Percentiles rank a stretch among this genome's conserved stretches.
Conservation (phyloP, 2,888 invertebrate genomes). For the Lottia gigantea region DNA sequence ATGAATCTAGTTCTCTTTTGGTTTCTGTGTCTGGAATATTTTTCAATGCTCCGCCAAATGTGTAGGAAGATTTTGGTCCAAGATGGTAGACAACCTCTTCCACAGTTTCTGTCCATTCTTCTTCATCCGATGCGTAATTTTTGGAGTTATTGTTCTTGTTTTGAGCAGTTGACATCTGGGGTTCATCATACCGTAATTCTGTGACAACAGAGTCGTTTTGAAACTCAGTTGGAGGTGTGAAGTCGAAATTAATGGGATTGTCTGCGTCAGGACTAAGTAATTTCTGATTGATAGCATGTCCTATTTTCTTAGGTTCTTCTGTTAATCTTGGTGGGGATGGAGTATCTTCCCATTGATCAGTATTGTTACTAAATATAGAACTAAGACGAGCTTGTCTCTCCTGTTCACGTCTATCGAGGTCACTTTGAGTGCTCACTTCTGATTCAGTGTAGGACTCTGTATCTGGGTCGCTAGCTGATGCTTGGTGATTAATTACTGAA, state of each 20-base stretch:
- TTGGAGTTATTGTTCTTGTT: conserved; percentile 15
- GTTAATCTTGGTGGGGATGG: not conserved
- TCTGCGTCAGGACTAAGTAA: not conserved
- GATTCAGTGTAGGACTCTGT: conserved; percentile 28
- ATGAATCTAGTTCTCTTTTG: conserved; percentile 29
- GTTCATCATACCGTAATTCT: conserved; percentile 11
- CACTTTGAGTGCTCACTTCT: conserved; percentile 9
- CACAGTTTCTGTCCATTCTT: conserved; percentile 34
- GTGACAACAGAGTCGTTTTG: conserved; percentile 19
- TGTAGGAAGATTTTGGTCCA: conserved; percentile 27
- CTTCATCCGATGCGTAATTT: conserved; percentile 32
- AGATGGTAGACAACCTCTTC: conserved; percentile 34
- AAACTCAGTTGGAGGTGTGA: conserved; percentile 36
- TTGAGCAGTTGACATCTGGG: conserved; percentile 32
- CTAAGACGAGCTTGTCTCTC: not conserved
- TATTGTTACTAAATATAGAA: conserved; percentile 5
- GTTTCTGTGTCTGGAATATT: conserved; percentile 39
- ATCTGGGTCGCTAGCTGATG: conserved; percentile 17
- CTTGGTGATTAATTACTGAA: conserved; percentile 31
- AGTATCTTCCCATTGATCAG: not conserved
- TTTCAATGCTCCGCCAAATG: conserved; percentile 26
- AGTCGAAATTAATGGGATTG: conserved; percentile 1
- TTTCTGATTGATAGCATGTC: not conserved
- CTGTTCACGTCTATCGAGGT: not conserved
- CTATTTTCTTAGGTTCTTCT: not conserved